These are phyloP conservation scores for Leptodactylus fuscus DNA, from an alignment of 2,113 vertebrate genomes.

Conservation along the genomic window DNA sequence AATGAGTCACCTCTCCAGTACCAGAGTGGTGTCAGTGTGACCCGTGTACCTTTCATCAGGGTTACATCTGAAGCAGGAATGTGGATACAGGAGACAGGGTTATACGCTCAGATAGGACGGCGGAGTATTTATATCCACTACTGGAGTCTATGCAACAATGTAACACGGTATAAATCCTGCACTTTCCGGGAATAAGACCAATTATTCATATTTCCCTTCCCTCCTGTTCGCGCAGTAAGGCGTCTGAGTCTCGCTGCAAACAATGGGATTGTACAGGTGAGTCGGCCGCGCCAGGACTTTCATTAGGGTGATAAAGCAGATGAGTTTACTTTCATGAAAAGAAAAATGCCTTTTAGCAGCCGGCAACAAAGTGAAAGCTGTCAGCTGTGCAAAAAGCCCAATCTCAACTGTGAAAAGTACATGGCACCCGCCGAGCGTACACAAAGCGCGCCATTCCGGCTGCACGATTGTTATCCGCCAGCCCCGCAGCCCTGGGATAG, in stretches of 20 bases:
- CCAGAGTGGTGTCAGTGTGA: slow-evolving; percentile 6
- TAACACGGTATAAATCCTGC: neutral
- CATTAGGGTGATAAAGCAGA: slow-evolving; percentile 1
- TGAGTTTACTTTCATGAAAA: slow-evolving; percentile 35
- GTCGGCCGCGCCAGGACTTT: neutral
- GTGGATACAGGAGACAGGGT: neutral
- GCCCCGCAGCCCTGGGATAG: neutral
- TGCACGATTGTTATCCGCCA: neutral
- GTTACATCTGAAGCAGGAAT: neutral
- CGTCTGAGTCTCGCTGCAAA: neutral
- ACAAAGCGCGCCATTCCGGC: slow-evolving; percentile 2
- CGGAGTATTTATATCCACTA: neutral
- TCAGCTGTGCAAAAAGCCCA: slow-evolving; percentile 35
- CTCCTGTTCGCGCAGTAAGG: neutral
- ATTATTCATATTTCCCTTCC: neutral
- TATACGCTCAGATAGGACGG: neutral
- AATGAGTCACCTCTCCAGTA: neutral
- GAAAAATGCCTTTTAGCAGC: slow-evolving; percentile 33
- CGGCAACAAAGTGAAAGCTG: slow-evolving; percentile 7
- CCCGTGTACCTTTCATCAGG: neutral
- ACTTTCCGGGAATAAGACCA: neutral
- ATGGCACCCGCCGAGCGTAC: neutral
- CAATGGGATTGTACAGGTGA: slow-evolving; percentile 1
- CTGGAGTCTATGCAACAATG: neutral
- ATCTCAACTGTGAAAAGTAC: slow-evolving; percentile 22